Conservation (phyloP, 1,140 invertebrate species). For the Batillaria attramentaria region DNA sequence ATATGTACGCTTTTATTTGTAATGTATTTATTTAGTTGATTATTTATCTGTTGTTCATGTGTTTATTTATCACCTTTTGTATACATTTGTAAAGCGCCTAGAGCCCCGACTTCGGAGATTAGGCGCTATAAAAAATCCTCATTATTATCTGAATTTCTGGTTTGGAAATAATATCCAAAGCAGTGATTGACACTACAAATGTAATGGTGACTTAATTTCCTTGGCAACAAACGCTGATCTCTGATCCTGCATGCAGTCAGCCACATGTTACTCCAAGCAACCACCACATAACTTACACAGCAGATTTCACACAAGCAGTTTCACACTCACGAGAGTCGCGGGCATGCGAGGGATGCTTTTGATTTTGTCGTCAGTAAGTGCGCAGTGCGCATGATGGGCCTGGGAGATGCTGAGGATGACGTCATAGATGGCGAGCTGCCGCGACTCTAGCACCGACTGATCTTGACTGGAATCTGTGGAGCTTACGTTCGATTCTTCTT, state of each 20-base stretch:
- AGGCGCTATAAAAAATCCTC: too few species aligned
- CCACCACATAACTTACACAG: neutral
- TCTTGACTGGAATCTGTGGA: conserved; percentile 61
- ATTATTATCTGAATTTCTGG: too few species aligned
- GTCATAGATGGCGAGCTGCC: conserved; percentile 83
- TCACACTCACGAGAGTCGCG: conserved; percentile 31
- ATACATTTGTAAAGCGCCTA: too few species aligned
- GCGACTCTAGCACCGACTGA: conserved; percentile 68
- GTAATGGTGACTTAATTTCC: too few species aligned
- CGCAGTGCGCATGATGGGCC: conserved; percentile 91
- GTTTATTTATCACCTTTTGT: too few species aligned
- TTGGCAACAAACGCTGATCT: too few species aligned
- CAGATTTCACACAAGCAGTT: neutral
- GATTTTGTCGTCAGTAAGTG: conserved; percentile 89
- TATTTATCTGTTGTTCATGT: too few species aligned
- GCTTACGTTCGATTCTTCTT: conserved; percentile 74
- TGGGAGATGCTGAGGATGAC: conserved; percentile 90
- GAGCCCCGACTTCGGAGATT: too few species aligned
- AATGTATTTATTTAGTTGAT: too few species aligned
- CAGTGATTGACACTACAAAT: too few species aligned
- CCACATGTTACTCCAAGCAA: neutral
- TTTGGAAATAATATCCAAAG: too few species aligned
- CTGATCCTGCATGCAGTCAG: neutral
- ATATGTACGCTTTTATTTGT: too few species aligned
- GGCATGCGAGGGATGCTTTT: conserved; percentile 79